Conservation (phyloP, 2,797 vertebrate species). For the Brotogeris chrysoptera region DNA sequence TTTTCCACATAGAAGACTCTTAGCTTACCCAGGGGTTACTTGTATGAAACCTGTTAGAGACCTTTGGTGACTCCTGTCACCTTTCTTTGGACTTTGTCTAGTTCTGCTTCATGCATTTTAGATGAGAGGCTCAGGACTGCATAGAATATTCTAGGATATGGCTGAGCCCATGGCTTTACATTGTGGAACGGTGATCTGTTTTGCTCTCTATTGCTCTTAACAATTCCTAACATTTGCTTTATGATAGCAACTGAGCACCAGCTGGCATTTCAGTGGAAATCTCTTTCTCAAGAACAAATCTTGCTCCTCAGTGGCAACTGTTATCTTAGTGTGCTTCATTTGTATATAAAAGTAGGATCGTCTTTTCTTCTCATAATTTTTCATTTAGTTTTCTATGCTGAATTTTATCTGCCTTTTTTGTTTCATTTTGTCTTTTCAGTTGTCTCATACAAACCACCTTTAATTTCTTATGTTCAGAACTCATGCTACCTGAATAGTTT, state of each 20-base stretch:
- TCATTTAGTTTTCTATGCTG: not conserved
- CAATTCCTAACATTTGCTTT: not conserved
- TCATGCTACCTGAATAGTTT: slow-evolving; percentile 9
- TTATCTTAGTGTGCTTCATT: not conserved
- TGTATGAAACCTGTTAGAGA: slow-evolving; percentile 1
- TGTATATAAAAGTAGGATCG: not conserved
- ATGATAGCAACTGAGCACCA: not conserved
- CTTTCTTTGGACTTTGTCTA: not conserved
- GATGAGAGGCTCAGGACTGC: not conserved
- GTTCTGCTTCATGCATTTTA: not conserved
- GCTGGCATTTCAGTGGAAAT: not conserved
- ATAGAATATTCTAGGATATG: not conserved
- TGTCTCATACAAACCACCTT: not conserved
- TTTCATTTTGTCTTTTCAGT: not conserved
- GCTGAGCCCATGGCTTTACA: not conserved
- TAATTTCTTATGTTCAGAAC: not conserved
- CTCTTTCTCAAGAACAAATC: not conserved
- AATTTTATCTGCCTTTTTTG: not conserved
- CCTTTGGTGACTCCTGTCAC: not conserved
- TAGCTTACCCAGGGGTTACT: not conserved
- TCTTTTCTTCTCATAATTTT: not conserved
- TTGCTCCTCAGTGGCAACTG: not conserved
- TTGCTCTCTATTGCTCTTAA: not conserved
- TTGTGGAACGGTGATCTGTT: not conserved
- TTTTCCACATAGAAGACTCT: not conserved